Evolutionary conservation across 2,113 vertebrate genomes (phyloP), one percentile per base, ranked within the genome.

Genomic region (Equus przewalskii): DNA sequence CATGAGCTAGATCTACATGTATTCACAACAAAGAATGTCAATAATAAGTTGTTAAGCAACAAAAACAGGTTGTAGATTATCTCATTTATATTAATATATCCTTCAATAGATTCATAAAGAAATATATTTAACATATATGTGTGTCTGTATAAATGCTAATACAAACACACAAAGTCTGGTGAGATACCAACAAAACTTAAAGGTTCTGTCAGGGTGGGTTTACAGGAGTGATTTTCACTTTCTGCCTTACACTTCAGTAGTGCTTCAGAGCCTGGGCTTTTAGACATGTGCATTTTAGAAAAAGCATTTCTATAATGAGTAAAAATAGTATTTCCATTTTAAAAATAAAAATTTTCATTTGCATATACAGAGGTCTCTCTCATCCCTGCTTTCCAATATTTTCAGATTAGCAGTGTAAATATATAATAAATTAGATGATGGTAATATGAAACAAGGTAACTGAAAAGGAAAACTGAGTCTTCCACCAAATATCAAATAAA

Each of bases 381-480:
- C 13, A 94, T 18, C 11, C 41, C 44, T 60, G 60, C 62, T 89
- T 96, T 83, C 56, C 41, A 96, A 91, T 49, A 93, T 87, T 72
- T 41, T 92, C 58, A 70, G n/a, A 67, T 70, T 62, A 69, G 56
- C 7, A 49, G 26, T 72, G 84, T 87, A 94, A 90, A 51, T 73
- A 81, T 33, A 24, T 75, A 75, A 75, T 84, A 65, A 72, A 88
- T 65, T 75, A 84, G 7, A 89, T 51, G 58, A 92, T 8, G 12
- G 21, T 80, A 89, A 44, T 56, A 80, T 44, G 67, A 70, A 97
- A 84, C 36, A 78, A 94, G 44, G 85, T 58, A 88, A 83, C 28
- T 60, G 15, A 75, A 89, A 96, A 91, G 62, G 28, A 96, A 93
- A 94, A 94, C n/a, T 78, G 60, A 73, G 28, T 81, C 91, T 96